Evolutionary conservation across 1,140 invertebrate genomes (phyloP).

Genomic region (Lerema accius): DNA sequence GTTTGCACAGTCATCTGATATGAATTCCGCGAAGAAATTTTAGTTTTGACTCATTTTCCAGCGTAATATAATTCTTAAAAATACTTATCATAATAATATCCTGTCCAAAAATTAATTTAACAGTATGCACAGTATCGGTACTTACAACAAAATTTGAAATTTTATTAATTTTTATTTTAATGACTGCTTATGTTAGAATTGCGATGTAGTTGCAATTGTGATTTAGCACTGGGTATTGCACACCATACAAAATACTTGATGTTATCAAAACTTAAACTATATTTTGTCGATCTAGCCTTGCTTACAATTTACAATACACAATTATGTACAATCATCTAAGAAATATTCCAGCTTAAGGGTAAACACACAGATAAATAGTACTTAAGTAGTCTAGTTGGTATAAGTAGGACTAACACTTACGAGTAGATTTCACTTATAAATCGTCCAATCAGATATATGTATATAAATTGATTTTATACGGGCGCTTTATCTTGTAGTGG

Average conservation of each 20-base stretch:
- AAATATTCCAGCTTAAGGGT: constrained; percentile 10
- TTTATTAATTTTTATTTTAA: constrained; percentile 49
- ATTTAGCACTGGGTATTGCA: too few species aligned
- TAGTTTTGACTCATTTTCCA: background rate
- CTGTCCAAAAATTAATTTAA: too few species aligned
- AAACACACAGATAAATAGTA: constrained; percentile 6
- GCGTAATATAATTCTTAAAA: too few species aligned
- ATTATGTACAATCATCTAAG: constrained; percentile 3
- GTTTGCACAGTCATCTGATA: background rate
- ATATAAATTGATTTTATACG: constrained; percentile 48
- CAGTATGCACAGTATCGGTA: background rate
- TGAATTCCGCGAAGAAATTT: background rate
- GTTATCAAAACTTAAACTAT: constrained; percentile 54
- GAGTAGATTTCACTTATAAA: constrained; percentile 9
- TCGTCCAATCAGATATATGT: constrained; percentile 9
- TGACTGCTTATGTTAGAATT: too few species aligned
- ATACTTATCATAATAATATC: too few species aligned
- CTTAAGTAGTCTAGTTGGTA: constrained; percentile 11
- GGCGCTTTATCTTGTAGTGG: constrained; percentile 73
- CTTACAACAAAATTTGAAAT: constrained; percentile 6
- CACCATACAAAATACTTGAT: constrained; percentile 43
- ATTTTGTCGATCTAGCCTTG: constrained; percentile 23
- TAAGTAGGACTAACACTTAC: constrained; percentile 11
- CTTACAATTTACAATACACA: constrained; percentile 15
- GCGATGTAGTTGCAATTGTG: too few species aligned